Evolutionary conservation across 2,797 vertebrate species (phyloP).

Genomic region (Steatocranus sp.): DNA sequence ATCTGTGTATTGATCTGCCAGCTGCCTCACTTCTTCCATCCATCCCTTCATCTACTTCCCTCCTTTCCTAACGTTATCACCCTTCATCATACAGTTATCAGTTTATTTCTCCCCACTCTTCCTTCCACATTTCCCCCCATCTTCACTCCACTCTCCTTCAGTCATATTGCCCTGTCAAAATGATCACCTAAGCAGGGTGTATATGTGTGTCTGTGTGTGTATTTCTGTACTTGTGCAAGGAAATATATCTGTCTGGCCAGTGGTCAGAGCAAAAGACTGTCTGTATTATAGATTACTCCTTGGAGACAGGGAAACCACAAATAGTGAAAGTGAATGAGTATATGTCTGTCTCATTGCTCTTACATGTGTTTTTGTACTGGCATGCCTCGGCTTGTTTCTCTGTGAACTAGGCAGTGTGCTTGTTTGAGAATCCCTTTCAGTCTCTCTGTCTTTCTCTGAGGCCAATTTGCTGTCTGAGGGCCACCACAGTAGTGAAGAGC

Average conservation of each 20-base stretch:
- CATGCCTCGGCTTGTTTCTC: background rate
- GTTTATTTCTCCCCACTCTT: conserved; percentile 54
- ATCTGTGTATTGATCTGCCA: conserved; percentile 62
- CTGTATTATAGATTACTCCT: conserved; percentile 59
- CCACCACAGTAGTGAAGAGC: conserved; percentile 38
- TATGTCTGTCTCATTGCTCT: conserved; percentile 19
- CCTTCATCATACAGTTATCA: conserved; percentile 68
- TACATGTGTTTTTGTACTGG: conserved; percentile 22
- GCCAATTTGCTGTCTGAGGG: conserved; percentile 68
- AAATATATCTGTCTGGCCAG: conserved; percentile 45
- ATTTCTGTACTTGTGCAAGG: conserved; percentile 13
- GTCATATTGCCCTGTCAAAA: conserved; percentile 63
- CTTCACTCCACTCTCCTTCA: conserved; percentile 36
- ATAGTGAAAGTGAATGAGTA: conserved; percentile 39
- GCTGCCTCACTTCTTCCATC: conserved; percentile 27
- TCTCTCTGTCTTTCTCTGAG: conserved; percentile 48
- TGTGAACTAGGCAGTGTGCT: conserved; percentile 6
- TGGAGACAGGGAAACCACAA: conserved; percentile 50
- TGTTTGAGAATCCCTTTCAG: conserved; percentile 31
- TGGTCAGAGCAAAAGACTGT: conserved; percentile 47
- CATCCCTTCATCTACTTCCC: conserved; percentile 41
- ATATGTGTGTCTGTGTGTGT: conserved; percentile 5
- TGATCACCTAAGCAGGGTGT: conserved; percentile 36
- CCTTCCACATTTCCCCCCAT: conserved; percentile 30
- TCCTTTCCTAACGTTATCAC: conserved; percentile 58